phyloP scores from a whole-genome alignment of 2,797 vertebrate species.

The Hozukius guyotensis region DNA sequence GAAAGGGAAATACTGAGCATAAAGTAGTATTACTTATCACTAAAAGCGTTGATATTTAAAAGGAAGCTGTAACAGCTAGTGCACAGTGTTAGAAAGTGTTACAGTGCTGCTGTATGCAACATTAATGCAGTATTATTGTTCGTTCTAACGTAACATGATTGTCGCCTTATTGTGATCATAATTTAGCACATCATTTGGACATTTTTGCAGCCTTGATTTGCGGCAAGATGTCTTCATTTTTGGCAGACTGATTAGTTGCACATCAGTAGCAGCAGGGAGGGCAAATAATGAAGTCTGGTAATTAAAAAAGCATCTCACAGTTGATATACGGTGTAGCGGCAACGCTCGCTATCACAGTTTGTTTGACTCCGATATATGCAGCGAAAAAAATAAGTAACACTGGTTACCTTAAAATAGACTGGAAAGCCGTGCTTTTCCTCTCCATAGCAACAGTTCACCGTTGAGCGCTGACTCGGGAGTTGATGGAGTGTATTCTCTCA shows the following conservation, averaged over 20 bases:
- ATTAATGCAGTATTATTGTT: background rate
- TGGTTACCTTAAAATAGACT: slow-evolving; percentile 72
- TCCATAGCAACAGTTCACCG: slow-evolving; percentile 74
- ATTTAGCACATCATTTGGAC: background rate
- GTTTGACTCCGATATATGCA: slow-evolving; percentile 62
- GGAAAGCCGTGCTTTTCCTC: slow-evolving; percentile 65
- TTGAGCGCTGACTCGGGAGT: slow-evolving; percentile 54
- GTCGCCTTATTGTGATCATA: background rate
- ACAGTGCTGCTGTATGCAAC: background rate
- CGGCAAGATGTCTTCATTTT: slow-evolving; percentile 6
- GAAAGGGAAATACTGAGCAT: background rate
- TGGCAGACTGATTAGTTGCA: slow-evolving; percentile 3
- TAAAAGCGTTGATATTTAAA: background rate
- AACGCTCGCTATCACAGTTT: slow-evolving; percentile 34
- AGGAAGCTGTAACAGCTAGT: background rate
- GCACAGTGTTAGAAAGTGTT: background rate
- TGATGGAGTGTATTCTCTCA: slow-evolving; percentile 65
- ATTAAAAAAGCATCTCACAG: slow-evolving; percentile 29
- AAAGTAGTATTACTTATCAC: background rate
- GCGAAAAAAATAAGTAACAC: slow-evolving; percentile 36
- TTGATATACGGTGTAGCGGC: slow-evolving; percentile 7
- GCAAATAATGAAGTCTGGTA: slow-evolving; percentile 1
- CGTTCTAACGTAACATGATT: background rate
- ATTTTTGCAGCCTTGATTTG: slow-evolving; percentile 3
- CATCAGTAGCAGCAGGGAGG: slow-evolving; percentile 11